These are phyloP conservation scores for Pampus argenteus DNA, from an alignment of 2,797 vertebrate species.

Conservation along the genomic window DNA sequence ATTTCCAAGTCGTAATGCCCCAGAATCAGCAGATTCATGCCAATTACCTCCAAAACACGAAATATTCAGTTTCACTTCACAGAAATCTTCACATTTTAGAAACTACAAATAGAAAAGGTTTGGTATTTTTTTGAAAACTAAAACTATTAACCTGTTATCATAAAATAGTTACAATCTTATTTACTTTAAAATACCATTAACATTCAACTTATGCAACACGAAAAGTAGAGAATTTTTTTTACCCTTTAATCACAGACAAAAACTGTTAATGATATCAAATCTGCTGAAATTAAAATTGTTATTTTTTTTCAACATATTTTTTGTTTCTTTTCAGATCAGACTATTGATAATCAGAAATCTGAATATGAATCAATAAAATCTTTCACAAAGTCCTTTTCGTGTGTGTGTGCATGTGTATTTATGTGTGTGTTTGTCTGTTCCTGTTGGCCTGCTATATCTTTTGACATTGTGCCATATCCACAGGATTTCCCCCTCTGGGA, in stretches of 20 bases:
- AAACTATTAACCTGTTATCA: not conserved
- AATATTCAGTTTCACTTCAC: not conserved
- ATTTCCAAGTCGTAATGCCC: not conserved
- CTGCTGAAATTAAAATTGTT: too few species aligned
- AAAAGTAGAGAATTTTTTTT: not conserved
- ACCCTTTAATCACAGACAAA: not conserved
- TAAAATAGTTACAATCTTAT: not conserved
- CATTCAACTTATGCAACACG: not conserved
- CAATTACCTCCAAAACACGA: too few species aligned
- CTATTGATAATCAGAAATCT: not conserved
- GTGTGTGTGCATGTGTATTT: too few species aligned
- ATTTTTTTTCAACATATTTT: not conserved
- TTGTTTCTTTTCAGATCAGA: not conserved
- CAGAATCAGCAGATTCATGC: not conserved
- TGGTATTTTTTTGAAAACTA: too few species aligned
- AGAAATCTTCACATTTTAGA: too few species aligned
- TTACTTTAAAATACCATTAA: not conserved
- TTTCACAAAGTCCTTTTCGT: too few species aligned
- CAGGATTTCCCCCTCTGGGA: constrained; percentile 42
- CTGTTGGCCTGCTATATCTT: constrained; percentile 21
- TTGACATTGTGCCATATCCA: constrained; percentile 43
- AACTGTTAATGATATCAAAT: not conserved
- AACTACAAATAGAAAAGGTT: too few species aligned
- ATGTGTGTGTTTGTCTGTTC: constrained; percentile 5
- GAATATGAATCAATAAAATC: not conserved